phyloP scores from a whole-genome alignment of 1,140 invertebrate genomes.

The Gerris buenoi region DNA sequence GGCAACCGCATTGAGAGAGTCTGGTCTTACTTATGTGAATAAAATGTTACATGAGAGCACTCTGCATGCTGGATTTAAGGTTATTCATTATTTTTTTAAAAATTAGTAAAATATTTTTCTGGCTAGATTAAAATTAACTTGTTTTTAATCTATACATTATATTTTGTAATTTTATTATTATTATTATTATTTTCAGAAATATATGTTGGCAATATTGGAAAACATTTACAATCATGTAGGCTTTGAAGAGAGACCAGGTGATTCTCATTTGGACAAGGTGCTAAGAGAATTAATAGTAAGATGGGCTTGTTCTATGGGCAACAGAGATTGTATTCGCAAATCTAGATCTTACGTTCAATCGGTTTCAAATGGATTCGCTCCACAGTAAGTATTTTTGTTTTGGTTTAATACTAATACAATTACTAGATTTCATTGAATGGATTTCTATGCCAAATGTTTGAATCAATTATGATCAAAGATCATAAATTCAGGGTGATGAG shows the following conservation, averaged over 20 bases:
- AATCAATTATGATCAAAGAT: no score
- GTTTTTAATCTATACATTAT: no score
- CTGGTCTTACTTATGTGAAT: neutral
- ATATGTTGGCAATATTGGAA: neutral
- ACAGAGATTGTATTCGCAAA: slow-evolving; percentile 6
- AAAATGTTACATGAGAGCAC: neutral
- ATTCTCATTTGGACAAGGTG: slow-evolving; percentile 9
- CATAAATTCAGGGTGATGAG: no score
- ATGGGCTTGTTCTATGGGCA: slow-evolving; percentile 5
- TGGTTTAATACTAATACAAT: neutral
- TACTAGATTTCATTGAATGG: no score
- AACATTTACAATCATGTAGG: slow-evolving; percentile 2
- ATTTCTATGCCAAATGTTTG: no score
- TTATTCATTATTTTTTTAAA: neutral
- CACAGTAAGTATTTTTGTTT: neutral
- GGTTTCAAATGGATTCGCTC: neutral
- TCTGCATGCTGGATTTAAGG: neutral
- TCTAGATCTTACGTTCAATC: neutral
- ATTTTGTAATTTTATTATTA: no score
- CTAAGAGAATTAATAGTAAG: slow-evolving; percentile 1
- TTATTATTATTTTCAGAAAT: neutral
- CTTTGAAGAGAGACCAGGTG: neutral
- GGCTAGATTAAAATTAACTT: no score
- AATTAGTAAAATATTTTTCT: no score
- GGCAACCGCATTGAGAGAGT: slow-evolving; percentile 2